Evolutionary conservation across 2,888 invertebrate species (phyloP), one percentile per base, ranked within the genome.

Genomic region (Sarcophaga variegata): DNA sequence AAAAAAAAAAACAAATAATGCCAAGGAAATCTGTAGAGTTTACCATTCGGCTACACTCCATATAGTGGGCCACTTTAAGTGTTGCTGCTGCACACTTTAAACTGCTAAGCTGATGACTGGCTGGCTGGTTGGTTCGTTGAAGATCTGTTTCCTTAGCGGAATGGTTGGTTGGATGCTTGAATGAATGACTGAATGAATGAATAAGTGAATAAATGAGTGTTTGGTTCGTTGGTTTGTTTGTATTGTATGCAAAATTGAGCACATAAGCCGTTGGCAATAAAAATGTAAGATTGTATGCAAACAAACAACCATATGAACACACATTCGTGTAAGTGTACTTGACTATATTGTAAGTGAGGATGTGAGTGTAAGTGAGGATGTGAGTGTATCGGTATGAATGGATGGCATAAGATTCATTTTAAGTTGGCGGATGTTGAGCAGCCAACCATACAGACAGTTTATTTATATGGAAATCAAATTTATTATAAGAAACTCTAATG

Each of bases 381-480:
- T 11, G 37, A 27, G 37, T 14, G 63, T 63, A 37, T 20, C 20
- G 49, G 72, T 63, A 37, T 27, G 63, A 76, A 77, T 67, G 72
- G 17, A 27, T 70, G 54, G n/a, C 67, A 67, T 78, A 81, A 81
- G 81, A 86, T 81, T 81, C 67, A 54, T 87, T 80, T 66, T 75
- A 84, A 81, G 84, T 87, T 87, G 87, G 87, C 87, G 87, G 87
- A 87, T 81, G 87, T 84, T 87, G 78, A 87, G 87, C 87, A 87
- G 87, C 87, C 87, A 84, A 79, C 76, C 80, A 80, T 75, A 80
- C 71, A 87, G 81, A 87, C 81, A 84, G 75, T 87, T 87, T 87
- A 87, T 87, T 87, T 87, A 76, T 87, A 81, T 79, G 83, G 70
- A 87, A 87, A 87, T 87, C 87, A 84, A 87, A 87, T 87, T 84